Conservation (phyloP, 2,797 vertebrate genomes). For the Pseudochromis fuscus region DNA sequence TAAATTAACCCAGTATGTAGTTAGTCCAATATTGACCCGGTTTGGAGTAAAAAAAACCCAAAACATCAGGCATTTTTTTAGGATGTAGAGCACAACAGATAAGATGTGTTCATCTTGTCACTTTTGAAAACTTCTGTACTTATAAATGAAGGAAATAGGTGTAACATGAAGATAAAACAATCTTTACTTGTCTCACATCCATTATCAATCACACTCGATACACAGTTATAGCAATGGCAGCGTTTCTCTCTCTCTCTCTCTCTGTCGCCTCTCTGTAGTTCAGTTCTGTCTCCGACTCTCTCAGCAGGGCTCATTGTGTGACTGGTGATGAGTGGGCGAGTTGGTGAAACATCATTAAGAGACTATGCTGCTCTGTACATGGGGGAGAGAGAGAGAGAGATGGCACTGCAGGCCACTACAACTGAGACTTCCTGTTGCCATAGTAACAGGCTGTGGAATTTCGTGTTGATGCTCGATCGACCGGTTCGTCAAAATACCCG, state of each 20-base stretch:
- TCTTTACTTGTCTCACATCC: background rate
- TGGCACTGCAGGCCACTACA: conserved; percentile 75
- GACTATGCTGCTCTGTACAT: conserved; percentile 64
- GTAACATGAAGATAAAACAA: background rate
- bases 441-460: conserved; percentile 83
- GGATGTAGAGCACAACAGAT: too few relatives aligned
- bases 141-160: too few relatives aligned
- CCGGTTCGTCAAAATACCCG: conserved; percentile 57
- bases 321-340: conserved; percentile 80
- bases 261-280: too few relatives aligned
- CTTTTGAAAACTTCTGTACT: background rate
- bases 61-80: too few relatives aligned
- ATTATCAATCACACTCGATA: background rate
- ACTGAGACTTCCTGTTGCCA: conserved; percentile 81
- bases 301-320: conserved; percentile 59
- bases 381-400: conserved; percentile 41
- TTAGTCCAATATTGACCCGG: too few relatives aligned
- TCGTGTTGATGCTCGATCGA: conserved; percentile 56
- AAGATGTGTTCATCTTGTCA: too few relatives aligned
- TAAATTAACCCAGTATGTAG: too few relatives aligned
- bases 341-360: conserved; percentile 82
- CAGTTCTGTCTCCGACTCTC: conserved; percentile 35
- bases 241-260: conserved; percentile 20
- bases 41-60: too few relatives aligned
- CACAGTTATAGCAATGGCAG: background rate